These are phyloP conservation scores for Thripadectes ignobilis DNA, from an alignment of 2,797 vertebrate species.

Conservation along the genomic window DNA sequence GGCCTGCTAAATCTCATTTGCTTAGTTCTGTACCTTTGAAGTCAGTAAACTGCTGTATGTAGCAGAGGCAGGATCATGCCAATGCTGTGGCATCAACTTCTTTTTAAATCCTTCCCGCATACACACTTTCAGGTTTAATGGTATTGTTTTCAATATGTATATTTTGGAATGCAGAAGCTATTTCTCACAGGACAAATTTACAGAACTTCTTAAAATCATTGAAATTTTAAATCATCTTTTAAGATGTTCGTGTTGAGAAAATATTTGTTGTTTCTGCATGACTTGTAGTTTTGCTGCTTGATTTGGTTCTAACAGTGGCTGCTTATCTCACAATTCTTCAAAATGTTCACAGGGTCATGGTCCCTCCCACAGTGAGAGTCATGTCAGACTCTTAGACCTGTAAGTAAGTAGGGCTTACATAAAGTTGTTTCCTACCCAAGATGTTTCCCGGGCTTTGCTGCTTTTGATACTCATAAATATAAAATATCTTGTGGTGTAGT, in stretches of 20 bases:
- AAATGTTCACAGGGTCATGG: accelerated
- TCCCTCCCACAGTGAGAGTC: not conserved
- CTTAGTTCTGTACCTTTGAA: not conserved
- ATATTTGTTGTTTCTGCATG: not conserved
- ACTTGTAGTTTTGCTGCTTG: not conserved
- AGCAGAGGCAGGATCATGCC: not conserved
- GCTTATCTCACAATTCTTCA: not conserved
- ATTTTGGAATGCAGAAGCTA: not conserved
- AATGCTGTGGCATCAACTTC: not conserved
- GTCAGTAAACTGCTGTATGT: not conserved
- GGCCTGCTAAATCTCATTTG: not conserved
- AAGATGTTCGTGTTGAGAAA: not conserved
- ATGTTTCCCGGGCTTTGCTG: not conserved
- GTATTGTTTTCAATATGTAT: not conserved
- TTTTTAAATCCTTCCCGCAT: not conserved
- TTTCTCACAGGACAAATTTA: not conserved
- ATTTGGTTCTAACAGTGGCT: not conserved
- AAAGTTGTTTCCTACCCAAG: not conserved
- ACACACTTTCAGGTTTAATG: not conserved
- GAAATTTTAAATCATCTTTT: not conserved
- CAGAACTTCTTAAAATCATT: not conserved
- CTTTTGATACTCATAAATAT: not conserved
- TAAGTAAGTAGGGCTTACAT: not conserved
- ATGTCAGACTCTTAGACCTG: not conserved
- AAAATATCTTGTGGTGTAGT: not conserved